phyloP scores from a whole-genome alignment of 2,113 vertebrate genomes.

The Bucco capensis region DNA sequence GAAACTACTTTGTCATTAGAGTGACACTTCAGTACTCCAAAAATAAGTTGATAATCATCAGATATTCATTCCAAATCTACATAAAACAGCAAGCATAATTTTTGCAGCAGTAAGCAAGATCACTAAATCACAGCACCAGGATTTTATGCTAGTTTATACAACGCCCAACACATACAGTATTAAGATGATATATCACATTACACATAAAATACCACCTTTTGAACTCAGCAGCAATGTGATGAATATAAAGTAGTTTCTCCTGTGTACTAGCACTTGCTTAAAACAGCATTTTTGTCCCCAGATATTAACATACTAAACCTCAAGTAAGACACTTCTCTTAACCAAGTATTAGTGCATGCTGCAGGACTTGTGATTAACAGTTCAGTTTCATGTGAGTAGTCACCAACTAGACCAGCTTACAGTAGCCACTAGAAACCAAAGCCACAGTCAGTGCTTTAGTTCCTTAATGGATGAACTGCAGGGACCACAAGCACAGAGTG shows the following conservation, averaged over 20 bases:
- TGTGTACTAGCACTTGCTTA: not conserved
- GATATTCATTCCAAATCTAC: not conserved
- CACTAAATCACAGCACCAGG: not conserved
- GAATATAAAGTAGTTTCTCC: not conserved
- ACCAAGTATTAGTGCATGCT: not conserved
- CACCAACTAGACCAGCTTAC: not conserved
- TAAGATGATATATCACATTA: not conserved
- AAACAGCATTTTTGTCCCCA: not conserved
- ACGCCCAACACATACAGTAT: not conserved
- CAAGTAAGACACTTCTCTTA: not conserved
- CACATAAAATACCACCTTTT: not conserved
- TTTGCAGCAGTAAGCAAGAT: not conserved
- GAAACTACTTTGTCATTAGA: not conserved
- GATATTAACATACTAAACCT: not conserved
- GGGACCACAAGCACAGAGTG: fast-evolving
- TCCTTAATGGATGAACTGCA: not conserved
- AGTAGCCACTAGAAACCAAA: not conserved
- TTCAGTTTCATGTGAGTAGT: not conserved
- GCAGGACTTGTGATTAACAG: not conserved
- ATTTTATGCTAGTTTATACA: not conserved
- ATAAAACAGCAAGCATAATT: not conserved
- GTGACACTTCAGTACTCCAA: not conserved
- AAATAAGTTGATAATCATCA: not conserved
- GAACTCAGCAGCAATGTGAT: not conserved
- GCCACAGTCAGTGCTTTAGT: not conserved